These are phyloP conservation scores for Alloplasta piceator DNA, from an alignment of 2,888 invertebrate species.

Conservation along the genomic window DNA sequence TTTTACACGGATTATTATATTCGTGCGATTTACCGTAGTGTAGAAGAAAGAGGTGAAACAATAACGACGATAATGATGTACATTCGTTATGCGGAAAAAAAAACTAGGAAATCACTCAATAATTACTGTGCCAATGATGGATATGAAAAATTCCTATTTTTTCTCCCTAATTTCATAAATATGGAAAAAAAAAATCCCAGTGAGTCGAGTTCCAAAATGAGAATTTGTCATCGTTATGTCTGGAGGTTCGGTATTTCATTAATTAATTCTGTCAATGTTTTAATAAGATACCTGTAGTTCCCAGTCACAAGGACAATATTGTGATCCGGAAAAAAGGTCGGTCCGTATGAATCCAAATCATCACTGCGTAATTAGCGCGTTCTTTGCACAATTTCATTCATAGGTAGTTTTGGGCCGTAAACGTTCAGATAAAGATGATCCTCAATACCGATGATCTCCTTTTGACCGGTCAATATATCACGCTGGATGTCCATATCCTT, in stretches of 20 bases:
- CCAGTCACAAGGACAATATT: slow-evolving; percentile 87
- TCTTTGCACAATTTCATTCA: slow-evolving; percentile 73
- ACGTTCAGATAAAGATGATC: slow-evolving; percentile 92
- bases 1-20: slow-evolving; percentile 56
- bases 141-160: no score
- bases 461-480: slow-evolving; percentile 87
- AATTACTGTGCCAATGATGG: background rate
- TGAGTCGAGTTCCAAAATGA: no score
- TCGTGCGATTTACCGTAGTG: slow-evolving; percentile 11
- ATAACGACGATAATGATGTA: slow-evolving; percentile 23
- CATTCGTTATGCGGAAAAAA: background rate
- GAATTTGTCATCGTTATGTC: background rate
- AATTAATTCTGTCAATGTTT: background rate
- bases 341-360: slow-evolving; percentile 89
- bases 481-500: slow-evolving; percentile 85
- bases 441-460: slow-evolving; percentile 88
- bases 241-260: background rate
- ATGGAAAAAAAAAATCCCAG: no score
- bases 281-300: slow-evolving; percentile 85
- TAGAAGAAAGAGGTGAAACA: slow-evolving; percentile 10
- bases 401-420: slow-evolving; percentile 85
- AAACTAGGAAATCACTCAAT: background rate
- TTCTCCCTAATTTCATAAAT: no score
- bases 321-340: slow-evolving; percentile 87
- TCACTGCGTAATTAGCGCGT: slow-evolving; percentile 84